phyloP scores from a whole-genome alignment of 2,888 invertebrate genomes.

The Noctua fimbriata region DNA sequence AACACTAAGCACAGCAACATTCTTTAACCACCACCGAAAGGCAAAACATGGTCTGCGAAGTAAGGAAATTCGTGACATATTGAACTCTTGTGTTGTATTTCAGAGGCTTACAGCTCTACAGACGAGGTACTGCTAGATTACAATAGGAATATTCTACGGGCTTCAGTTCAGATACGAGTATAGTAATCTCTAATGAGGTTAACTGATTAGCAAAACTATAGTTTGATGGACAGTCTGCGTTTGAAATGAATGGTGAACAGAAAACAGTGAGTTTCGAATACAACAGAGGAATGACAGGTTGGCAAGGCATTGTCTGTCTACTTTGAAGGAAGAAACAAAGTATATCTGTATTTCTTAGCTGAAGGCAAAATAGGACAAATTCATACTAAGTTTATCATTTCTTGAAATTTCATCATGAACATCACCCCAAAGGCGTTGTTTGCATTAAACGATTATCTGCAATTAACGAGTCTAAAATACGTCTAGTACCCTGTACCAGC shows the following conservation, averaged over 20 bases:
- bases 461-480: background rate
- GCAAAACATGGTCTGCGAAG: background rate
- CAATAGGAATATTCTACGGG: background rate
- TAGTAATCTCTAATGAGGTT: background rate
- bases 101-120: background rate
- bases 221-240: background rate
- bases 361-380: background rate
- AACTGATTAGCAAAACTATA: conserved; percentile 13
- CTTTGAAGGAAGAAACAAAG: background rate
- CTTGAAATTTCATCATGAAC: background rate
- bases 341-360: background rate
- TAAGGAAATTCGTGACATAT: background rate
- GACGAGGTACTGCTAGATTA: background rate
- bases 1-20: background rate
- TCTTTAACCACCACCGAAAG: background rate
- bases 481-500: background rate
- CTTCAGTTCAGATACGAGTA: background rate
- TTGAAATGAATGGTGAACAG: conserved; percentile 1
- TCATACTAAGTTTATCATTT: background rate
- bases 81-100: background rate
- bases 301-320: background rate
- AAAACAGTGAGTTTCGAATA: conserved; percentile 2
- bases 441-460: background rate
- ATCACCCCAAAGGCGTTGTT: background rate
- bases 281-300: conserved; percentile 24